These are phyloP conservation scores for Cistogaster globosa DNA, from an alignment of 2,888 invertebrate species.

Conservation along the genomic window DNA sequence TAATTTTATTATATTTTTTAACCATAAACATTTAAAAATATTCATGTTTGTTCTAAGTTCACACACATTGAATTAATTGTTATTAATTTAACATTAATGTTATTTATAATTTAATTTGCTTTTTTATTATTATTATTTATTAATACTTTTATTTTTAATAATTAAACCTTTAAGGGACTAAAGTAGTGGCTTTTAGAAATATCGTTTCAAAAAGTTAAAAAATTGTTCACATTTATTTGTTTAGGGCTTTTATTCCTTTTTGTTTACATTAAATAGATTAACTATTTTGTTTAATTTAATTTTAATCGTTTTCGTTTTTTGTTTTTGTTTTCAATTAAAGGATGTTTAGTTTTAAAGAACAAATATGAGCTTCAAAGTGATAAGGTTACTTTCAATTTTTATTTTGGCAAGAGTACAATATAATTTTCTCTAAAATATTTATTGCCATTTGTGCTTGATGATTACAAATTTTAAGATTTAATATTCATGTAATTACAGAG, in stretches of 20 bases:
- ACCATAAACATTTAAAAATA: conserved; percentile 78
- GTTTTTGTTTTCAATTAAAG: conserved; percentile 22
- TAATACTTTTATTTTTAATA: conserved; percentile 50
- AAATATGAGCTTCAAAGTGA: conserved; percentile 2
- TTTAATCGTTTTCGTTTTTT: conserved; percentile 14
- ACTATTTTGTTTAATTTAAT: conserved; percentile 9
- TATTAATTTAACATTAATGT: conserved; percentile 62
- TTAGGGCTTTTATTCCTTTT: conserved; percentile 21
- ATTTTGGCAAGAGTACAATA: neutral
- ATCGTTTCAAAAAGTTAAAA: conserved; percentile 63
- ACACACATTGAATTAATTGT: conserved; percentile 68
- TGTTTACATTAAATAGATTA: conserved; percentile 14
- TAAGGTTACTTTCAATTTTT: neutral
- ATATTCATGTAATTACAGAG: too few species aligned
- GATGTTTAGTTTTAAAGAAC: conserved; percentile 26
- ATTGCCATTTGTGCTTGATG: too few species aligned
- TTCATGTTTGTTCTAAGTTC: conserved; percentile 71
- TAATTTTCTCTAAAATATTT: too few species aligned
- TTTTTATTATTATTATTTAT: conserved; percentile 37
- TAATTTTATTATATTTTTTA: conserved; percentile 60
- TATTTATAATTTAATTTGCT: conserved; percentile 39
- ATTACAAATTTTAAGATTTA: too few species aligned
- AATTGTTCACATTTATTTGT: conserved; percentile 61
- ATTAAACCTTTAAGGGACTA: conserved; percentile 69
- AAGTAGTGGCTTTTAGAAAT: conserved; percentile 70